Base-by-base conservation (phyloP, 1,140 invertebrate genomes). In the Euwallacea fornicatus region DNA sequence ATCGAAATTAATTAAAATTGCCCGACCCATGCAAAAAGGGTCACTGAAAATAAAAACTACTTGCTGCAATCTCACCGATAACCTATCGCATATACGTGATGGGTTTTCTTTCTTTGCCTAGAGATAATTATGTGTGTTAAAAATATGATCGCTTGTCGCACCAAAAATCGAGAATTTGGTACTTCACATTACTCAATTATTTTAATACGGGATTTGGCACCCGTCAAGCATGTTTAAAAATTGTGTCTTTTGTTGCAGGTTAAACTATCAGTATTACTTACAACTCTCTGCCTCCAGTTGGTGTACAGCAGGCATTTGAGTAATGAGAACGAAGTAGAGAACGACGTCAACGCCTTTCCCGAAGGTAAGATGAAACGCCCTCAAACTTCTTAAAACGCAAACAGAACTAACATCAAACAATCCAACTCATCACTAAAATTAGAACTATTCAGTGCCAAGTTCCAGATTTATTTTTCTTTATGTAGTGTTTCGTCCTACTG, bases 221-320 rank as follows among this genome's bases (percentile, higher is more conserved):
- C 21, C 1, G 21, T 1, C 21, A 44, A n/a, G 6, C 4, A 33
- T 33, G 21, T 4, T 33, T 33, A 33, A 42, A 66, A 61, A 13
- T 6, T 44, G 33, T 21, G 42, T 66, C 61, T 56, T 54, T 72
- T 55, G 33, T 77, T 78, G 16, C 74, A 78, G 77, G 75, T 77
- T 64, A 66, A 77, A 53, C 59, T 77, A 74, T 76, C 76, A 75
- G 75, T 75, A 75, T 73, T 78, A 74, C 62, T 78, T 11, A 56
- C 72, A 41, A 59, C 70, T 9, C 61, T 75, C 62, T 71, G 67
- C 58, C 60, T 78, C 8, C 74, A 74, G 21, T 13, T 72, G 16
- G 66, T 69, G 16, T 53, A 68, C 11, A 67, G 69, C 46, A 53
- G 76, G 58, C 74, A 76, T 42, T 47, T 78, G 62, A 68, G 53